Evolutionary conservation across 2,797 vertebrate species (phyloP).

Genomic region (Tachyglossus aculeatus): DNA sequence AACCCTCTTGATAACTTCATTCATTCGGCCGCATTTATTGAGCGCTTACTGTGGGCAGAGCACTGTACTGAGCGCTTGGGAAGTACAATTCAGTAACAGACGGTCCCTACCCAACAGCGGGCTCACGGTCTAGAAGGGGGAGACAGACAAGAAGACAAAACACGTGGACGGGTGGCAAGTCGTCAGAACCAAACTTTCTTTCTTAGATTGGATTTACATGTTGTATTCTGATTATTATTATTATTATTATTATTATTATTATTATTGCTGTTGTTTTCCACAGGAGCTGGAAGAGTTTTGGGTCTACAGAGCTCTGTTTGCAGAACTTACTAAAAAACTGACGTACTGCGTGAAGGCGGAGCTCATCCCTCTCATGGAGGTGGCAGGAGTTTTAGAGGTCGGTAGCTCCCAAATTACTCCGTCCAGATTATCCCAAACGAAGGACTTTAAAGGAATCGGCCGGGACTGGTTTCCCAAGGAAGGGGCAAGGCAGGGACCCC

Average conservation of each 20-base stretch:
- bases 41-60: not conserved
- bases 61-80: not conserved
- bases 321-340: slow-evolving; percentile 85
- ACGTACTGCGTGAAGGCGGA: slow-evolving; percentile 92
- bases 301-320: slow-evolving; percentile 88
- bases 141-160: not conserved
- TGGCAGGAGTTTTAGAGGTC: slow-evolving; percentile 92
- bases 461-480: not conserved
- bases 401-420: slow-evolving; percentile 31
- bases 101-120: not conserved
- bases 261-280: not conserved
- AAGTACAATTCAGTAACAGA: not conserved
- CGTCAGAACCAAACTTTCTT: not conserved
- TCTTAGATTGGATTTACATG: too few relatives aligned
- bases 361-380: slow-evolving; percentile 95
- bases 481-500: not conserved
- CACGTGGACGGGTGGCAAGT: not conserved
- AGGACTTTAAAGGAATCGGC: not conserved
- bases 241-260: not conserved
- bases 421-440: not conserved
- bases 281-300: slow-evolving; percentile 96
- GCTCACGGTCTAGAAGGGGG: too few relatives aligned
- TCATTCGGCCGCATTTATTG: too few relatives aligned
- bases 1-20: too few relatives aligned
- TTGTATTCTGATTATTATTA: not conserved